These are phyloP conservation scores for Shinisaurus crocodilurus DNA, from an alignment of 2,113 vertebrate genomes.

Conservation along the genomic window DNA sequence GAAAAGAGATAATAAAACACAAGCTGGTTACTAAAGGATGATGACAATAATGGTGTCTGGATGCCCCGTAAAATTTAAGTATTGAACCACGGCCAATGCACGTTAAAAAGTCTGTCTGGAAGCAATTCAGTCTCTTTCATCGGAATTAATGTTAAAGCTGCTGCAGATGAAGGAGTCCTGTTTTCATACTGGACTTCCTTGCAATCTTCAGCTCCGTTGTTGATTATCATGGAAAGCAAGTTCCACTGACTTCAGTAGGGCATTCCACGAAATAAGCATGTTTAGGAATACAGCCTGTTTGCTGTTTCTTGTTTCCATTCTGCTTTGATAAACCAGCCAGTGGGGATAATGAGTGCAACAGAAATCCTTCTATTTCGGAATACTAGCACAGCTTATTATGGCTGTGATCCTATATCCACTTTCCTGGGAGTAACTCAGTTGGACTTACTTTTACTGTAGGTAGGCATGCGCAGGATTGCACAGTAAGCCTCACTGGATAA, in stretches of 20 bases:
- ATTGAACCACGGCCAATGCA: no score
- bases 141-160: not conserved
- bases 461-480: not conserved
- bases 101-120: not conserved
- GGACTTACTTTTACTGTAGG: not conserved
- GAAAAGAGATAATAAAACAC: no score
- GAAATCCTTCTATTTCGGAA: not conserved
- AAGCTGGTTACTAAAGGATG: no score
- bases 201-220: not conserved
- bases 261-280: not conserved
- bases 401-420: not conserved
- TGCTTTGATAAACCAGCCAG: conserved; percentile 9
- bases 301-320: not conserved
- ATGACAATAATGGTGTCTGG: no score
- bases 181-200: not conserved
- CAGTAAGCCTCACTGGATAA: conserved; percentile 30
- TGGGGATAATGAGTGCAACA: not conserved
- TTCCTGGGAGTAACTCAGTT: not conserved
- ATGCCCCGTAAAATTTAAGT: no score
- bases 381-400: not conserved
- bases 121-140: not conserved
- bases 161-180: not conserved
- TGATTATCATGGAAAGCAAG: not conserved
- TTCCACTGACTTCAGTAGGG: not conserved
- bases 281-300: not conserved